phyloP scores from a whole-genome alignment of 2,888 invertebrate species.

The Cotesia congregata region DNA sequence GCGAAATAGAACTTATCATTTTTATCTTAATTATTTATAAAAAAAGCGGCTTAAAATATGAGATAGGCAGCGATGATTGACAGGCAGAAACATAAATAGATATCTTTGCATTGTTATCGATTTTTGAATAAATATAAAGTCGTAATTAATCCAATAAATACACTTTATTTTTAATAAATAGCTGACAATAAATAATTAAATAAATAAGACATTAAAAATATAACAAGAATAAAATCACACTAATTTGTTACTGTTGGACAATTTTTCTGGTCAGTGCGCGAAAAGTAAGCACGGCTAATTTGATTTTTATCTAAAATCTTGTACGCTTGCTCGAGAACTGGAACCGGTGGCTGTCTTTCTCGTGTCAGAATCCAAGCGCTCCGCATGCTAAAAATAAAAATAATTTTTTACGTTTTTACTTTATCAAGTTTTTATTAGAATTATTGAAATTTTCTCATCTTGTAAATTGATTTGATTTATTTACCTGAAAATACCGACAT shows the following conservation, averaged over 20 bases:
- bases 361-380: slow-evolving; percentile 78
- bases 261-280: slow-evolving; percentile 76
- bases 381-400: slow-evolving; percentile 59
- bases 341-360: slow-evolving; percentile 73
- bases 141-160: background rate
- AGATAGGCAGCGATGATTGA: background rate
- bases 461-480: background rate
- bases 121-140: background rate
- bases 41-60: background rate
- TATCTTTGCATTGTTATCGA: background rate
- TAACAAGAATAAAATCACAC: background rate
- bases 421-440: background rate
- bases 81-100: background rate
- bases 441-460: background rate
- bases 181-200: slow-evolving; percentile 15
- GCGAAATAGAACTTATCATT: background rate
- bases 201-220: background rate
- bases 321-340: slow-evolving; percentile 76
- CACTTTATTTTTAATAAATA: slow-evolving; percentile 7
- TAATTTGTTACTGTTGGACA: slow-evolving; percentile 66
- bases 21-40: background rate
- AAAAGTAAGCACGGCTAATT: slow-evolving; percentile 74
- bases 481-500: slow-evolving; percentile 73
- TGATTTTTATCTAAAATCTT: slow-evolving; percentile 73
- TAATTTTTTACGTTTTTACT: background rate